phyloP scores from a whole-genome alignment of 1,140 invertebrate species.

The Zaprionus lachaisei region DNA sequence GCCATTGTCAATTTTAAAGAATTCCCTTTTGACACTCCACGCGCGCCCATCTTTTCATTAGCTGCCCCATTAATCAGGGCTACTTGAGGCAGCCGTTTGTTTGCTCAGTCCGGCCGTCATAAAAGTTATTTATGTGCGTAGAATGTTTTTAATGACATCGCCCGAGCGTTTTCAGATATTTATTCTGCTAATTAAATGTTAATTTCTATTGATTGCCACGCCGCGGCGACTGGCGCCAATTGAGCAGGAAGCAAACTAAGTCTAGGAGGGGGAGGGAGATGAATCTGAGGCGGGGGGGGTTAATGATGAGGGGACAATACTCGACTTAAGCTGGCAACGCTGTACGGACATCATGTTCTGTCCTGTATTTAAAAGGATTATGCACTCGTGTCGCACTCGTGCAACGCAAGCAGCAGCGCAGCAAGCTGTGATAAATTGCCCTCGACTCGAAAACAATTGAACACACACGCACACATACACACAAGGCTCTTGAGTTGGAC shows the following conservation, averaged over 20 bases:
- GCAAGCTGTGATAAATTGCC: slow-evolving; percentile 71
- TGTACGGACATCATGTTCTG: slow-evolving; percentile 28
- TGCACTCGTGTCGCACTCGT: slow-evolving; percentile 68
- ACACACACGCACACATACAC: slow-evolving; percentile 20
- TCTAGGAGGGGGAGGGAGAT: too few relatives aligned
- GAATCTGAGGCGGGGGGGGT: not conserved
- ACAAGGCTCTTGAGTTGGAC: not conserved
- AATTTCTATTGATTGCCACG: slow-evolving; percentile 63
- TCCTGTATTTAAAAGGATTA: slow-evolving; percentile 79
- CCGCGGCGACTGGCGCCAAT: not conserved
- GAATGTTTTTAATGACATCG: slow-evolving; percentile 60
- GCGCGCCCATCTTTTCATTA: slow-evolving; percentile 62
- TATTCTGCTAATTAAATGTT: slow-evolving; percentile 76
- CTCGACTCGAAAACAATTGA: slow-evolving; percentile 76
- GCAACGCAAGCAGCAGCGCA: slow-evolving; percentile 72
- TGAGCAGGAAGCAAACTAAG: not conserved
- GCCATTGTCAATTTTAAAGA: slow-evolving; percentile 72
- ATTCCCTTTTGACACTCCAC: slow-evolving; percentile 64
- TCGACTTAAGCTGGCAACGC: not conserved
- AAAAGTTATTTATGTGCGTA: slow-evolving; percentile 74
- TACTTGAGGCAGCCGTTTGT: slow-evolving; percentile 38
- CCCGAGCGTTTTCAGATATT: slow-evolving; percentile 22
- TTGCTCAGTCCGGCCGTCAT: slow-evolving; percentile 49
- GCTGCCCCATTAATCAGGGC: slow-evolving; percentile 54
- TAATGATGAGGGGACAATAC: not conserved